Base-by-base conservation (phyloP, 2,113 vertebrate genomes). In the Ornithorhynchus anatinus region DNA sequence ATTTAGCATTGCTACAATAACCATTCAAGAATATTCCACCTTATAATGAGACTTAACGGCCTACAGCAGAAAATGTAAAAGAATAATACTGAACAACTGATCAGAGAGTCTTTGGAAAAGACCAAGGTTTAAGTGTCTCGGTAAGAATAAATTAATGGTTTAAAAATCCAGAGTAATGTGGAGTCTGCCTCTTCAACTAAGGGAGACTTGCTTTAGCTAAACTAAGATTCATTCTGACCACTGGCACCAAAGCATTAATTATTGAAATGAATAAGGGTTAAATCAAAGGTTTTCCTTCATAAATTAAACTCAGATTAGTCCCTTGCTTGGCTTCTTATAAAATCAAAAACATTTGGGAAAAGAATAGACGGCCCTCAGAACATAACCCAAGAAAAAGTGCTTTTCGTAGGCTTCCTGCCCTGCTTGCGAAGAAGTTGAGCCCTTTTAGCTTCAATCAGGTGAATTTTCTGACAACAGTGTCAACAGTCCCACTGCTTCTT, bases 261-360 rank as follows among this genome's bases (percentile, higher is more conserved):
- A 86, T 60, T 79, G 33, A 86, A 72, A 84, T 80, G 81, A 86
- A 62, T 75, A 64, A 72, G 75, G 38, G 77, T 72, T 38, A 31
- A 78, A 75, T 81, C 84, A 88, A 85, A 85, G 75, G 60, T 56
- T 73, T 79, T 22, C 63, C 80, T 72, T 83, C 78, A 72, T 27
- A 75, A 75, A 86, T 71, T 71, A 79, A 75, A 68, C 70, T 74
- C 82, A 72, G 82, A 79, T 83, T 53, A 80, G 84, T 71, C 74
- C 74, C 71, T 79, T 82, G 62, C 65, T 67, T 36, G 31, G 35
- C 67, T 83, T 85, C 75, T 77, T 77, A 54, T 44, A 36, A 37
- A 75, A 79, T 83, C 69, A 73, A 77, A 83, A 65, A 5, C 86
- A 79, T 71, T 85, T 75, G 76, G 32, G 38, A 13, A 8, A 10